Base-by-base conservation (phyloP, 2,113 vertebrate species). In the Chauna torquata region DNA sequence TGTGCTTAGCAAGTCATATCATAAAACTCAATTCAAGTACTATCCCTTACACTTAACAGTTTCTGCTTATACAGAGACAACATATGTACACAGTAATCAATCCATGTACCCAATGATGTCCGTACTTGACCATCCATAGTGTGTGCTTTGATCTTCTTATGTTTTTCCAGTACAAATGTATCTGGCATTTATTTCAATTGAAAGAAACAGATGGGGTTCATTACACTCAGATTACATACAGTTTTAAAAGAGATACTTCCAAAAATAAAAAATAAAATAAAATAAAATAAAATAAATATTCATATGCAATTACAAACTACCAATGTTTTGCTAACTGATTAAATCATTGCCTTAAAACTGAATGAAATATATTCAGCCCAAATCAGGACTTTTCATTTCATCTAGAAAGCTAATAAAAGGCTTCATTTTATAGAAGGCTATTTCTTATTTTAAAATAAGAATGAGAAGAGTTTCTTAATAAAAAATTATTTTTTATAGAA, bases 161-260 rank as follows among this genome's bases (percentile, higher is more conserved):
- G 8, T 50, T 95, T 69, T 54, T 79, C 20, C 11, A 34, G 3
- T 44, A 81, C 11, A 69, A 72, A 77, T 24, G 2, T 10, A 36
- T 68, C 42, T n/a, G 6, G 2, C 17, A 59, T 82, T 58, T 32
- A 49, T 68, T 86, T 81, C 14, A 40, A 4, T 5, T 54, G 12
- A 82, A 61, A 78, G 19, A 10, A 69, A 61, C 6, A 17, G 4
- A 77, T 69, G 65, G 23, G 6, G 10, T 1, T 83, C 64, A 50
- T 25, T 70, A 36, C 4, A 69, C 16, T 34, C 4, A 62, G 3
- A 38, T 15, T 52, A 38, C 6, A 4, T 24, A 14, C 25, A n/a
- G 8, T 40, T 34, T 65, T 47, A 40, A 77, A 87, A 66, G 38
- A 61, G 3, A 4, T 0, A 0, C 4, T 62, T 55, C 28, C 0